phyloP scores from a whole-genome alignment of 2,888 invertebrate species.

The Spialia ferax region DNA sequence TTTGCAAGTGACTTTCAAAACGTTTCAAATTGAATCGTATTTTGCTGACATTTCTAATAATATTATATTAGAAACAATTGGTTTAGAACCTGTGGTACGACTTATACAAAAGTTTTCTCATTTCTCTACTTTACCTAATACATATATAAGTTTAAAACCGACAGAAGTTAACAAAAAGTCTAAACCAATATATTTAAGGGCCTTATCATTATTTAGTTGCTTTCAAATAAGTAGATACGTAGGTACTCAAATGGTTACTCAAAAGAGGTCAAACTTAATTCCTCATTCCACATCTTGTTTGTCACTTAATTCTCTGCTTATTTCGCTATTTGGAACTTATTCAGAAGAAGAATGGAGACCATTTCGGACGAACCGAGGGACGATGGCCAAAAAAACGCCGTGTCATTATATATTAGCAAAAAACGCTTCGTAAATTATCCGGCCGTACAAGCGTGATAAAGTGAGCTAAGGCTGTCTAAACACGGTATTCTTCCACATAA shows the following conservation, averaged over 20 bases:
- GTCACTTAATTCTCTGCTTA: conserved; percentile 3
- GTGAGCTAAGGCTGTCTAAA: conserved; percentile 18
- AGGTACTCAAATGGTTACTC: too few relatives aligned
- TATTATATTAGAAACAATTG: too few relatives aligned
- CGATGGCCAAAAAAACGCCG: conserved; percentile 18
- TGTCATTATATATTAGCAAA: conserved; percentile 56
- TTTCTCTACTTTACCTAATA: background rate
- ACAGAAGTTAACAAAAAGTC: background rate
- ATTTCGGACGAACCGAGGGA: conserved; percentile 24
- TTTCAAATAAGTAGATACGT: too few relatives aligned
- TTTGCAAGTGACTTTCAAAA: conserved; percentile 2
- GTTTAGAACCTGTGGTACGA: too few relatives aligned
- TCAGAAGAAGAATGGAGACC: conserved; percentile 34
- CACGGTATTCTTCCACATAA: conserved; percentile 11
- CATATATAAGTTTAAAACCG: background rate
- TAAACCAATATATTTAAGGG: too few relatives aligned
- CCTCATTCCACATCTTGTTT: background rate
- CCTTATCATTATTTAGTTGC: too few relatives aligned
- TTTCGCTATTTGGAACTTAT: conserved; percentile 15
- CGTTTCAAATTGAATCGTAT: conserved; percentile 3
- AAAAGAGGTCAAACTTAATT: background rate
- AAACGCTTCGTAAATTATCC: conserved; percentile 52
- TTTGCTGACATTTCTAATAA: too few relatives aligned
- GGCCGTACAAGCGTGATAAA: conserved; percentile 47
- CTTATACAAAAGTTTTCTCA: too few relatives aligned